phyloP scores from a whole-genome alignment of 2,888 invertebrate species.

The Meliscaeva auricollis region DNA sequence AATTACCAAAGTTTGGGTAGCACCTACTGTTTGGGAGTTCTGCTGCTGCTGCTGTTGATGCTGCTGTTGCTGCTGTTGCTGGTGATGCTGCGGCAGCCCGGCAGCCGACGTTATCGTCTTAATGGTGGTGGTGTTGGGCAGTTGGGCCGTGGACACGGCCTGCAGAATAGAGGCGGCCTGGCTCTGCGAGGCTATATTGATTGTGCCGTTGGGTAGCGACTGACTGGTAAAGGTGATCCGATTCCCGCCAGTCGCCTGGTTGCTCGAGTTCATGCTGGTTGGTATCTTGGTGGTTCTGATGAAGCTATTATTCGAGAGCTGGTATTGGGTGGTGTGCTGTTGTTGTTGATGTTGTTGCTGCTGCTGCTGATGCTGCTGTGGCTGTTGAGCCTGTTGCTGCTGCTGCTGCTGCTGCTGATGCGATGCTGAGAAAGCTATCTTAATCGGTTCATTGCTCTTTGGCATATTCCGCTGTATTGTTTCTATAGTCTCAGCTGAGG shows the following conservation, averaged over 20 bases:
- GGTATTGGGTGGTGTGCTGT: constrained; percentile 77
- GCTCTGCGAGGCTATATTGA: constrained; percentile 85
- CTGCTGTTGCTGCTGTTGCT: constrained; percentile 79
- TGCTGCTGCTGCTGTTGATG: constrained; percentile 79
- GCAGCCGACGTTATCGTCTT: constrained; percentile 82
- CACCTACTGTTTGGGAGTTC: constrained; percentile 82
- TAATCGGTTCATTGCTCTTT: constrained; percentile 85
- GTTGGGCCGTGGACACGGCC: constrained; percentile 85
- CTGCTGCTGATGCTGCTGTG: constrained; percentile 83
- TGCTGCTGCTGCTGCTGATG: constrained; percentile 86
- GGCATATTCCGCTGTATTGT: constrained; percentile 80
- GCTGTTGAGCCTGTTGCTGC: constrained; percentile 85
- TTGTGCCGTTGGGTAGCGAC: constrained; percentile 89
- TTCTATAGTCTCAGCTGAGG: constrained; percentile 73
- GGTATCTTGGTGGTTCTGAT: constrained; percentile 72
- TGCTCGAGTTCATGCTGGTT: constrained; percentile 81
- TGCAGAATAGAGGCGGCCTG: constrained; percentile 81
- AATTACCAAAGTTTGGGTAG: constrained; percentile 84
- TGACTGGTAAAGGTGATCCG: constrained; percentile 88
- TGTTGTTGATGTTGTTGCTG: constrained; percentile 85
- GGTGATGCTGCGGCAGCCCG: constrained; percentile 80
- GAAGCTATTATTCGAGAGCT: constrained; percentile 76
- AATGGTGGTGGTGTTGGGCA: constrained; percentile 84
- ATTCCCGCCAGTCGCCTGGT: constrained; percentile 83
- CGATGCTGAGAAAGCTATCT: constrained; percentile 85